A percentile compares a stretch with the other conserved stretches of the same genome.
Evolutionary conservation across 2,113 vertebrate genomes (phyloP).

Genomic region (Myocastor coypus): DNA sequence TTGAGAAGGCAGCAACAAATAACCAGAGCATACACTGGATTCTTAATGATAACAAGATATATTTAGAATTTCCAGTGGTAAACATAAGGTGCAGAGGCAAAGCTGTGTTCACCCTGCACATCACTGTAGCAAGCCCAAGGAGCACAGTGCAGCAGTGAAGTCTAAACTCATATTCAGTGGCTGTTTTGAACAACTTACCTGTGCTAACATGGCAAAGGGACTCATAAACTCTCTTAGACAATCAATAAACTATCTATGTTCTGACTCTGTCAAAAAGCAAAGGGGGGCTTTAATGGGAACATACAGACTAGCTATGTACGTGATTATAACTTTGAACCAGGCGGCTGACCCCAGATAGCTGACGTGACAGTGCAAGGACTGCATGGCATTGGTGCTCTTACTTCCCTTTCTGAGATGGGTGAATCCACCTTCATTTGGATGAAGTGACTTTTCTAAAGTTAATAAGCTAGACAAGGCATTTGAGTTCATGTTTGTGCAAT

Average conservation of each 20-base stretch:
- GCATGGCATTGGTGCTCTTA: not conserved
- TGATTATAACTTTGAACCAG: not conserved
- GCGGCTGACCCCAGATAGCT: not conserved
- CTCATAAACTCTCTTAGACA: not conserved
- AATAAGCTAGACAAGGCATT: not conserved
- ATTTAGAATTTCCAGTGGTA: not conserved
- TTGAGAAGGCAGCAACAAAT: not conserved
- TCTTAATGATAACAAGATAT: not conserved
- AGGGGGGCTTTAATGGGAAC: not conserved
- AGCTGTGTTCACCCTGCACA: not conserved
- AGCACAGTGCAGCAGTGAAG: not conserved
- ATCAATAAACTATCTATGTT: not conserved
- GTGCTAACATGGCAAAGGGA: not conserved
- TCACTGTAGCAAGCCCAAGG: not conserved
- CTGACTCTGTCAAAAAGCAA: slow-evolving; percentile 10
- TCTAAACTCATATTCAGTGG: not conserved
- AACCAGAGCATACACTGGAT: not conserved
- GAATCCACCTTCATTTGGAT: not conserved
- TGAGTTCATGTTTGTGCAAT: slow-evolving; percentile 27
- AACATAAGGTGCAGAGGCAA: not conserved
- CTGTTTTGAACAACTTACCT: not conserved
- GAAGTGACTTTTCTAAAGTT: not conserved
- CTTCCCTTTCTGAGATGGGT: slow-evolving; percentile 1
- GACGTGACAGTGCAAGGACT: not conserved
- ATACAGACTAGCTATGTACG: not conserved